phyloP scores from a whole-genome alignment of 1,140 invertebrate species.

The Nilaparvata lugens region DNA sequence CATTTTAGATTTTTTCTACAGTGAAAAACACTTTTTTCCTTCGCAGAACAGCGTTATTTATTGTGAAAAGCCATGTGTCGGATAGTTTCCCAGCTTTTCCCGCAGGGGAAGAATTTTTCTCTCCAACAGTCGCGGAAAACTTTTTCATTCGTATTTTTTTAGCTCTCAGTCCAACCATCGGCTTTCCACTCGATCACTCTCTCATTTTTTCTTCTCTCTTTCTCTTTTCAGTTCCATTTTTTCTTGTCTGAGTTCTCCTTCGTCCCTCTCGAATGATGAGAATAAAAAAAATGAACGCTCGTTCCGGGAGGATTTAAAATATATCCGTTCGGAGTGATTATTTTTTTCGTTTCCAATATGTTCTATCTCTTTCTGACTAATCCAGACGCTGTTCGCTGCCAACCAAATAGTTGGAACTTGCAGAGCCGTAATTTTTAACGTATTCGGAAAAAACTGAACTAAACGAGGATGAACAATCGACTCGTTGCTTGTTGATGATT shows the following conservation, averaged over 20 bases:
- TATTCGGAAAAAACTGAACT: no score
- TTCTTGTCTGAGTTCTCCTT: not conserved
- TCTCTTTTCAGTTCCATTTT: constrained; percentile 2
- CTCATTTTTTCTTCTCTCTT: constrained; percentile 8
- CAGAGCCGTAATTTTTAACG: no score
- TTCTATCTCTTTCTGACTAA: no score
- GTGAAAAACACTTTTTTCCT: not conserved
- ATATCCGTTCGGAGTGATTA: no score
- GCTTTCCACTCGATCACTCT: constrained; percentile 1
- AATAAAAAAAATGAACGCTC: constrained; percentile 11
- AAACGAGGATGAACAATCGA: no score
- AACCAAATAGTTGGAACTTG: no score
- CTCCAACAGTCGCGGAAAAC: not conserved
- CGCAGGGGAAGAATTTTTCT: constrained; percentile 3
- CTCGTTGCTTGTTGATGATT: no score
- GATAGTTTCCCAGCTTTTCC: constrained; percentile 3
- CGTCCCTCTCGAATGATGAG: no score
- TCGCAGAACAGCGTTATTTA: constrained; percentile 9
- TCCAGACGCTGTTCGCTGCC: no score
- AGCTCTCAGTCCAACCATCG: not conserved
- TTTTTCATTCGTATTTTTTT: constrained; percentile 8
- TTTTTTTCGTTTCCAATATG: no score
- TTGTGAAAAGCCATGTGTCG: constrained; percentile 9
- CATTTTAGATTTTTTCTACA: no score
- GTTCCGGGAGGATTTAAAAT: no score